These are phyloP conservation scores for Psilopsiagon aymara DNA, from an alignment of 2,113 vertebrate genomes.

Conservation along the genomic window DNA sequence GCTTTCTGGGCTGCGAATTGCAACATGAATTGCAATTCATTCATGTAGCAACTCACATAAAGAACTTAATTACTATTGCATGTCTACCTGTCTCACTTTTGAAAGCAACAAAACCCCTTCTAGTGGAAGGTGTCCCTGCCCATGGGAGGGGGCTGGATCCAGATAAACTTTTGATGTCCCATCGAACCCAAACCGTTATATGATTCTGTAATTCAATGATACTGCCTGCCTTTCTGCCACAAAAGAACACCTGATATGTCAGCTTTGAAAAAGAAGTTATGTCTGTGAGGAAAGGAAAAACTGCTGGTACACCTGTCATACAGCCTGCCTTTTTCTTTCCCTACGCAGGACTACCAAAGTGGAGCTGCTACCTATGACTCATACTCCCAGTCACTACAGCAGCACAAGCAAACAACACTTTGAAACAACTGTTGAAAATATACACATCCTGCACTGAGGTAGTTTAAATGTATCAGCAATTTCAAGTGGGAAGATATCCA, in stretches of 20 bases:
- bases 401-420: background rate
- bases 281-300: background rate
- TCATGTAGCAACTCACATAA: background rate
- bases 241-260: background rate
- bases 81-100: background rate
- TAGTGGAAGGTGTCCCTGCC: background rate
- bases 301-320: background rate
- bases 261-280: background rate
- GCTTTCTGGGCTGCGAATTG: too few species aligned
- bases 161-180: too few species aligned
- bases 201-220: background rate
- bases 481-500: background rate
- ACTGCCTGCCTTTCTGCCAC: background rate
- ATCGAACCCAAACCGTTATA: background rate
- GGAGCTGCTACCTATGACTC: background rate
- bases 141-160: background rate
- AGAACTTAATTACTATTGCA: background rate
- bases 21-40: background rate
- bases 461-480: background rate
- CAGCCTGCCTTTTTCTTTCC: background rate
- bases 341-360: background rate
- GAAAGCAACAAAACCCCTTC: background rate
- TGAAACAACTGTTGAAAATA: background rate
- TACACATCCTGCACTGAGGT: background rate
- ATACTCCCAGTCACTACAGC: background rate